Percentiles rank a stretch among this genome's conserved stretches.
Conservation (phyloP, 2,113 vertebrate genomes). For the Equus quagga region DNA sequence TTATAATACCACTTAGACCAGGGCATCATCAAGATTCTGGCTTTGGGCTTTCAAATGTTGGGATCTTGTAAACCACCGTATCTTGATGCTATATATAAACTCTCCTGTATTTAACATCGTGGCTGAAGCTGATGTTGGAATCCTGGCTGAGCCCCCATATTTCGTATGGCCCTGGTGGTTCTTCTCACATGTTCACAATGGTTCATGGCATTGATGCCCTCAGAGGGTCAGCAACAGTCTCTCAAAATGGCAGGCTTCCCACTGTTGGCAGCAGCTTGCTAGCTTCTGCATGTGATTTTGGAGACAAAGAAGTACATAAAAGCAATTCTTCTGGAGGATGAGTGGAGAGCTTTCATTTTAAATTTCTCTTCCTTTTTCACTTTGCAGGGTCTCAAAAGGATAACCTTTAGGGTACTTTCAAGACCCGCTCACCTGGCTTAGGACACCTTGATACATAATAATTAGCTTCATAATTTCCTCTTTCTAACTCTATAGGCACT, state of each 20-base stretch:
- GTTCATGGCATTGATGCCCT: neutral
- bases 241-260: neutral
- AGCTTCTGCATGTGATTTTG: neutral
- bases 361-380: neutral
- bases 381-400: neutral
- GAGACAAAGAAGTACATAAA: constrained; percentile 31
- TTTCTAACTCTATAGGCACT: neutral
- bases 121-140: neutral
- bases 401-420: neutral
- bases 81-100: neutral
- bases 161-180: neutral
- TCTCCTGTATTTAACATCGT: neutral
- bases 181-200: neutral
- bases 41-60: neutral
- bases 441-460: no score
- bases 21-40: neutral
- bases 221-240: neutral
- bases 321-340: neutral
- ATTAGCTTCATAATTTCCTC: neutral
- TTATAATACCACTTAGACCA: neutral
- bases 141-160: neutral
- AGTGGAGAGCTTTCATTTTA: neutral
- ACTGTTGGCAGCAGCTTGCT: neutral
- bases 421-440: neutral
- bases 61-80: neutral